Conservation (phyloP, 2,113 vertebrate genomes). For the Helogale parvula region DNA sequence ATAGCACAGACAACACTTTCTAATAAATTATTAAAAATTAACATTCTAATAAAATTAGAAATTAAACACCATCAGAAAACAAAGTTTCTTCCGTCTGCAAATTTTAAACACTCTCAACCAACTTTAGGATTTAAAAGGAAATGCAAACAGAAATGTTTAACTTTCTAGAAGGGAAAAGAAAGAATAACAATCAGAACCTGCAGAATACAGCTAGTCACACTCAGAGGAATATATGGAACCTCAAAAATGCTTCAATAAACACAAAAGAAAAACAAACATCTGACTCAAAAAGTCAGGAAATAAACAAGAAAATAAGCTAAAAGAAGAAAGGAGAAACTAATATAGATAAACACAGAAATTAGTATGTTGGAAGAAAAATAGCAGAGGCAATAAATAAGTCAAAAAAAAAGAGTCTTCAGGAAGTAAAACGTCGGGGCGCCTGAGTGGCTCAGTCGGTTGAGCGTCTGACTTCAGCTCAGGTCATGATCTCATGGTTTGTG, state of each 20-base stretch:
- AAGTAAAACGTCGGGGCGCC: background rate
- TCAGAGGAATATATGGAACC: background rate
- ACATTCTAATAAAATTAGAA: background rate
- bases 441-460: too few relatives aligned
- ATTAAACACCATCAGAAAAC: background rate
- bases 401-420: background rate
- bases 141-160: background rate
- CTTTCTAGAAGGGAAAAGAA: background rate
- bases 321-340: background rate
- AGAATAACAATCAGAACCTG: background rate
- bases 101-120: background rate
- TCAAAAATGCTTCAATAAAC: background rate
- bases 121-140: background rate
- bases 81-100: background rate
- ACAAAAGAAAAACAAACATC: background rate
- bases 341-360: background rate
- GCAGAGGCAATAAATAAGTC: background rate
- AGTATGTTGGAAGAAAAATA: background rate
- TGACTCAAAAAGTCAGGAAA: background rate
- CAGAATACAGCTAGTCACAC: background rate
- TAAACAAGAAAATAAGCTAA: background rate
- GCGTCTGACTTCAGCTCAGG: too few relatives aligned
- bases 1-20: background rate
- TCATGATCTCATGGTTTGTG: too few relatives aligned
- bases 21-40: background rate